Conservation (phyloP, 2,113 vertebrate species). For the Stictonetta naevosa region DNA sequence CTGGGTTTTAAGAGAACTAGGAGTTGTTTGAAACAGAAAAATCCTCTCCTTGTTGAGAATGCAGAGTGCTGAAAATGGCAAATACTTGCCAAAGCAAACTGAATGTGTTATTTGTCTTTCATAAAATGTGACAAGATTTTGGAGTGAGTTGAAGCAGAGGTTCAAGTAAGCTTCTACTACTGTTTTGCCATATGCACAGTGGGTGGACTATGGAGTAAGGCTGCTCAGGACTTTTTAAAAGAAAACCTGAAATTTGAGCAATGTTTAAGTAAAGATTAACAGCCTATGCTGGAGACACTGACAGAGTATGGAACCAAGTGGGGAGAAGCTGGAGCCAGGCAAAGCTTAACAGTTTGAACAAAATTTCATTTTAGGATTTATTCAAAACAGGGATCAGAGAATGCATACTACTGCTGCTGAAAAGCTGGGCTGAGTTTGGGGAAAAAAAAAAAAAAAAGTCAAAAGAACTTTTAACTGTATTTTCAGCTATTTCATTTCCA, state of each 20-base stretch:
- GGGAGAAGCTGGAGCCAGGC: background rate
- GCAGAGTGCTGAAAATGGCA: background rate
- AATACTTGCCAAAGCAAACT: background rate
- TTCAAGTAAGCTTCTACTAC: background rate
- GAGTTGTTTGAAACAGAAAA: background rate
- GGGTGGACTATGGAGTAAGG: background rate
- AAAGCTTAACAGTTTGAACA: background rate
- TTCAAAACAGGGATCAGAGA: background rate
- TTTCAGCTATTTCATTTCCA: background rate
- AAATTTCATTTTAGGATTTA: background rate
- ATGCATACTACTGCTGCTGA: background rate
- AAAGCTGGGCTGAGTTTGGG: background rate
- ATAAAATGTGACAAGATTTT: background rate
- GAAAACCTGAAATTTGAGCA: background rate
- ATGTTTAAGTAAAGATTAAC: background rate
- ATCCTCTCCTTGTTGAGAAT: background rate
- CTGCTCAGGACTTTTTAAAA: background rate
- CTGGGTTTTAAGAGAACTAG: background rate
- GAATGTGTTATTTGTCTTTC: background rate
- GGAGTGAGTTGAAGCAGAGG: background rate
- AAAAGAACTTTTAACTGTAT: background rate
- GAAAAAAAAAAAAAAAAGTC: background rate
- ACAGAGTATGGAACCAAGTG: background rate
- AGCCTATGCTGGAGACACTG: background rate
- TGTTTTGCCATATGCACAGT: rapidly evolving